Base-by-base conservation (phyloP, 2,113 vertebrate genomes). In the Erinaceus europaeus region DNA sequence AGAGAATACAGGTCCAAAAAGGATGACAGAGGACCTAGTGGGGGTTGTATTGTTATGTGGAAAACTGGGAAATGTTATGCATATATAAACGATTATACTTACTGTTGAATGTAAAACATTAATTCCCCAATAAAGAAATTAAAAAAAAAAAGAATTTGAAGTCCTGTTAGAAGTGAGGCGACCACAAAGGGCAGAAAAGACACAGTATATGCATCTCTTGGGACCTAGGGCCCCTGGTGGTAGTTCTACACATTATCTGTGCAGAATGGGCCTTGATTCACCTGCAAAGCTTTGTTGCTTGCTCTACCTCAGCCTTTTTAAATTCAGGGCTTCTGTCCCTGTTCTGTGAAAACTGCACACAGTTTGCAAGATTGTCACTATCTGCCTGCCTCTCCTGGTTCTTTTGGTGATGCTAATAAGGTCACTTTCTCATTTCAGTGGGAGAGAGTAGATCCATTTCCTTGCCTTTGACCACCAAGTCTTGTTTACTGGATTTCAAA, bases 401-500 rank as follows among this genome's bases (percentile, higher is more conserved):
- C 53, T 48, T 42, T 42, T 15, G 23, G 46, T 64, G 6, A 14
- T 55, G 21, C 44, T 67, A 40, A n/a, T n/a, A 36, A 36, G 44
- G 32, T 29, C 59, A 61, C 20, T 9, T 48, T 61, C 27, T 83
- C 67, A 12, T 62, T 7, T 13, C 2, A 15, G 9, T 29, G 3
- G 17, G 20, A 17, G 48, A 69, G 27, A 27, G n/a, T n/a, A 11
- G 52, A 20, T 57, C 72, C 36, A 40, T 44, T 73, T 68, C 25
- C 23, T 38, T 23, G 46, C 29, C 61, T 53, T 68, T 74, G 72
- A 34, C 40, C 14, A 11, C 71, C 23, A 38, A 23, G 36, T 50
- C 71, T 93, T 76, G 72, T 72, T 79, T 75, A 67, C 62, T 52
- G 64, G 29, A 42, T 84, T 50, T 44, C 25, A 57, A 52, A 84